Base-by-base conservation (phyloP, 2,888 invertebrate genomes). In the Archips xylosteana region DNA sequence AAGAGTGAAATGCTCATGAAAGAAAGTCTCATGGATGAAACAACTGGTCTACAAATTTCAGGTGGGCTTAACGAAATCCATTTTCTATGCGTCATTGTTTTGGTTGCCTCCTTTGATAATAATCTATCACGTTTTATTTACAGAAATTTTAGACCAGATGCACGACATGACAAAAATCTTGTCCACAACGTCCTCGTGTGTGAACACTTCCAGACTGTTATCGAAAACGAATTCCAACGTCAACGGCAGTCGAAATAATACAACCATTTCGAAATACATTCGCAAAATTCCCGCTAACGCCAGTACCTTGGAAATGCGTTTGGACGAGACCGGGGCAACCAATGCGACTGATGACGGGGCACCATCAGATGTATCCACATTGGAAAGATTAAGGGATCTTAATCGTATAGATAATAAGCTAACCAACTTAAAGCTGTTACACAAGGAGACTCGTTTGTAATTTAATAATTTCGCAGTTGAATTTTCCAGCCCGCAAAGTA, bases 351-450 rank as follows among this genome's bases (percentile, higher is more conserved):
- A 88, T 76, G 70, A 82, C 2, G 87, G 90, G 0, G 86, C 84
- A 45, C 89, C 88, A 0, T 92, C 93, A 0, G 86, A 88, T 79
- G 85, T 94, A 1, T 87, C 86, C 3, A 95, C 94, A 8, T 82
- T 92, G 54, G 94, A 94, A 77, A 86, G 94, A 78, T 85, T 95
- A n/a, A 89, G 84, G 61, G 95, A 95, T 78, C 83, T 95, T 32
- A 87, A 94, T 76, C 84, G 89, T 13, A 86, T 95, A 1, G 92
- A 94, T 74, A 89, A 86, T 74, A 94, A 88, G 81, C 75, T 95
- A 39, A 89, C 84, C 54, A 87, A 87, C 79, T 83, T 95, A 36
- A 91, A 88, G 78, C 78, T 78, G 9, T 81, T 86, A 9, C 88
- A 91, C 60, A 78, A 85, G 65, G 93, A 94, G 81, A 94, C 93